Evolutionary conservation across 2,888 invertebrate species (phyloP), one percentile per base, ranked within the genome.

Genomic region (Meloe dianella): DNA sequence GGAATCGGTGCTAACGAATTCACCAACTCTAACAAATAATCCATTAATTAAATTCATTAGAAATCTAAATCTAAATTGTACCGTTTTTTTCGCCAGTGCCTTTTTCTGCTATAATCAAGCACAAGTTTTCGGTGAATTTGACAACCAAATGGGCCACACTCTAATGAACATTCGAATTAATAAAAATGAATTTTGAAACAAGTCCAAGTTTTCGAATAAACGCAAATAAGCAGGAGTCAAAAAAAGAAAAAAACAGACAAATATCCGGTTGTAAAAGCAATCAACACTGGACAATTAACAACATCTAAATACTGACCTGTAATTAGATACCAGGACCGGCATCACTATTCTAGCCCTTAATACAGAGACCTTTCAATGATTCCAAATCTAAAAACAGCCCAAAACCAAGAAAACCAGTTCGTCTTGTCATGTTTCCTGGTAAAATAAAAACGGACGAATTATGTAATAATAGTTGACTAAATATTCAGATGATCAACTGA

Each of bases 381-480:
- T 6, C 41, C 5, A 41, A 1, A 41, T 41, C 41, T 41, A 17
- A n/a, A n/a, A n/a, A n/a, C n/a, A n/a, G n/a, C n/a, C n/a, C n/a
- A n/a, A n/a, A n/a, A n/a, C n/a, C n/a, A n/a, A n/a, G n/a, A n/a
- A n/a, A n/a, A n/a, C n/a, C n/a, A n/a, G n/a, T n/a, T n/a, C n/a
- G 7, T 3, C 41, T 41, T 41, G 12, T 10, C 7, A 17, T 17
- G 0, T 17, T 38, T n/a, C n/a, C 17, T 6, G 41, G n/a, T 17
- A n/a, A 41, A 12, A n/a, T 3, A 17, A 41, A 3, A 41, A 41
- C 4, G 14, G 24, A 54, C 27, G 54, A 54, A 54, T 54, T 54
- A 54, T 54, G 54, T 54, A 54, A 54, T 54, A 54, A 54, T 54
- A n/a, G 27, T 27, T 7, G 54, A 12, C 54, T 54, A 54, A 54